Conservation (phyloP, 2,113 vertebrate genomes). For the Thunnus maccoyii region DNA sequence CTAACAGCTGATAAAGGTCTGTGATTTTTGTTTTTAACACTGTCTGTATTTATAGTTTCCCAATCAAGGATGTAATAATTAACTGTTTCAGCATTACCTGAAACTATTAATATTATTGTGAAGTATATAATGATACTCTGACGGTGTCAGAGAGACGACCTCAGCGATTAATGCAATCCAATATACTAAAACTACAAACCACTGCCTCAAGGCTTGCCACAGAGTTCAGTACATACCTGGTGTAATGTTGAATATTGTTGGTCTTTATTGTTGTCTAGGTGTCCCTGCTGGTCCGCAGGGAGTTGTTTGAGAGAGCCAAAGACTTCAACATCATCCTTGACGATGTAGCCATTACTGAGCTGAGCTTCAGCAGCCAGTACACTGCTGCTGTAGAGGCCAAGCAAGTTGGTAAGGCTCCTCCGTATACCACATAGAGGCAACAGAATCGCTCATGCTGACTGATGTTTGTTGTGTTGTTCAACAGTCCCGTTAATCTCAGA, state of each 20-base stretch:
- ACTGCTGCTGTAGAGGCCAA: slow-evolving; percentile 94
- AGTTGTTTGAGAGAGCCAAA: slow-evolving; percentile 91
- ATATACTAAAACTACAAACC: not conserved
- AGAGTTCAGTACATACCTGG: not conserved
- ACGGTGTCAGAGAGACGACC: too few species aligned
- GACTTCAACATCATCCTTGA: slow-evolving; percentile 96
- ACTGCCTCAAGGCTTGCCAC: too few species aligned
- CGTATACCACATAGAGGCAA: not conserved
- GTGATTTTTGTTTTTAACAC: not conserved
- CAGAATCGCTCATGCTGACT: not conserved
- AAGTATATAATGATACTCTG: not conserved
- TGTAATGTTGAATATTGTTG: not conserved
- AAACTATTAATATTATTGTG: not conserved
- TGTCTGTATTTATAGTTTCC: not conserved
- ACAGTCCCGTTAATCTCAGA: not conserved
- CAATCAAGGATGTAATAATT: not conserved
- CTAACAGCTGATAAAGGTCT: not conserved
- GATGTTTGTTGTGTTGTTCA: not conserved
- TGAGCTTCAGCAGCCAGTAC: slow-evolving; percentile 93
- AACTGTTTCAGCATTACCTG: not conserved
- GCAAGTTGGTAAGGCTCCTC: slow-evolving; percentile 89
- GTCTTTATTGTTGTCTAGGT: slow-evolving; percentile 80
- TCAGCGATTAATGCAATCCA: not conserved
- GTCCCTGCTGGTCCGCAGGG: slow-evolving; percentile 90
- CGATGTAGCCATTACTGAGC: slow-evolving; percentile 92